A percentile compares a stretch with the other conserved stretches of the same genome.
phyloP scores from a whole-genome alignment of 2,797 vertebrate species.

The Gallinago stenura region DNA sequence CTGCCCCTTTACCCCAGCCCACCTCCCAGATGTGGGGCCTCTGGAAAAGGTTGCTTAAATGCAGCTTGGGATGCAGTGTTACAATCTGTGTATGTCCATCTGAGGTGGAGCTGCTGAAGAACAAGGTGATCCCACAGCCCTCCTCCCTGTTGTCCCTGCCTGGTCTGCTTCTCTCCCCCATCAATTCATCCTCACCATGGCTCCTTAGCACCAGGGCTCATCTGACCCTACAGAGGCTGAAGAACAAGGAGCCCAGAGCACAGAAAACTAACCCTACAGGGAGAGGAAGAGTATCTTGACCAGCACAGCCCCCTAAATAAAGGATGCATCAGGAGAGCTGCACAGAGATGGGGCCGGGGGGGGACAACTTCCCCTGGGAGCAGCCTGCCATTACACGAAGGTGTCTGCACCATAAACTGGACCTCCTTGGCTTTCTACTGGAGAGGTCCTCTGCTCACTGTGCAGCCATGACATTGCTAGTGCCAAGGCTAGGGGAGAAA shows the following conservation, averaged over 20 bases:
- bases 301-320: not conserved
- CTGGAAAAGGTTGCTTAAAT: not conserved
- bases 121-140: rapidly evolving
- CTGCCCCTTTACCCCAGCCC: rapidly evolving
- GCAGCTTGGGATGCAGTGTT: not conserved
- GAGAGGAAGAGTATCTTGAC: not conserved
- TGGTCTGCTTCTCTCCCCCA: not conserved
- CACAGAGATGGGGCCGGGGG: rapidly evolving
- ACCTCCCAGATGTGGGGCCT: not conserved
- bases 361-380: not conserved
- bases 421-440: not conserved
- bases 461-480: not conserved
- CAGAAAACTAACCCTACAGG: not conserved
- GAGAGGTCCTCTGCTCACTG: not conserved
- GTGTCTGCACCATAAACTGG: rapidly evolving
- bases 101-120: not conserved
- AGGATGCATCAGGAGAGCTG: not conserved
- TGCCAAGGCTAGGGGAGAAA: not conserved
- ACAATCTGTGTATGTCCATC: rapidly evolving
- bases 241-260: not conserved
- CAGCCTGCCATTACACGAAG: rapidly evolving
- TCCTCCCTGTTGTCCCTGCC: not conserved
- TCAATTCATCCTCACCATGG: not conserved
- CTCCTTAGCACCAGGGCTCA: not conserved
- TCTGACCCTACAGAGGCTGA: rapidly evolving